Base-by-base conservation (phyloP, 2,888 invertebrate genomes). In the Microctonus brassicae region DNA sequence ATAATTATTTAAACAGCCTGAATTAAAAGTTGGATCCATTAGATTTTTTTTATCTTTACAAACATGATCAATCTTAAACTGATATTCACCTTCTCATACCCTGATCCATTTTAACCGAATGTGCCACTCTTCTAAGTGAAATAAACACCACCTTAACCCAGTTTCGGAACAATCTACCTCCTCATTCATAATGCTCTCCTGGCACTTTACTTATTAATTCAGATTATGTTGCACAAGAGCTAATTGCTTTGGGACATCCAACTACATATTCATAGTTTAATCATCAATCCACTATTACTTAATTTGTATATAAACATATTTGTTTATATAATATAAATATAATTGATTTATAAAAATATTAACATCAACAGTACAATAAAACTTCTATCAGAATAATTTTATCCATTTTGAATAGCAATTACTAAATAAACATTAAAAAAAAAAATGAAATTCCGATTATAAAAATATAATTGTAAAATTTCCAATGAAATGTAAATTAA, bases 131-230 rank as follows among this genome's bases (percentile, higher is more conserved):
- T 78, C 81, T 76, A 77, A 80, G 77, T 75, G 78, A 76, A 65
- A 68, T 72, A 60, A 75, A 76, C 74, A 67, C 73, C 69, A 76
- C 81, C 81, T 82, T 82, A 82, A 83, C 81, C 83, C 77, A 82
- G 80, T 80, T 85, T 81, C 77, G 75, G 75, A 76, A 70, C 73
- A 67, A 73, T 70, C 74, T 77, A 85, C 84, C 84, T 83, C 84
- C 75, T 70, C 69, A 53, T 26, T 52, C 65, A 62, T 77, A 77
- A 84, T 86, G 78, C 77, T 85, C 74, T 70, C 85, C 86, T 86
- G 82, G 79, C 80, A 82, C 76, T 84, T 86, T 86, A 85, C 85
- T 86, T 86, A 86, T 86, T 86, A 86, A 86, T 86, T 86, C 84
- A 84, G 84, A 85, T 86, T 86, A 86, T 86, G 85, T 82, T 81